phyloP scores from a whole-genome alignment of 2,113 vertebrate species.

The Tychaedon coryphoeus region DNA sequence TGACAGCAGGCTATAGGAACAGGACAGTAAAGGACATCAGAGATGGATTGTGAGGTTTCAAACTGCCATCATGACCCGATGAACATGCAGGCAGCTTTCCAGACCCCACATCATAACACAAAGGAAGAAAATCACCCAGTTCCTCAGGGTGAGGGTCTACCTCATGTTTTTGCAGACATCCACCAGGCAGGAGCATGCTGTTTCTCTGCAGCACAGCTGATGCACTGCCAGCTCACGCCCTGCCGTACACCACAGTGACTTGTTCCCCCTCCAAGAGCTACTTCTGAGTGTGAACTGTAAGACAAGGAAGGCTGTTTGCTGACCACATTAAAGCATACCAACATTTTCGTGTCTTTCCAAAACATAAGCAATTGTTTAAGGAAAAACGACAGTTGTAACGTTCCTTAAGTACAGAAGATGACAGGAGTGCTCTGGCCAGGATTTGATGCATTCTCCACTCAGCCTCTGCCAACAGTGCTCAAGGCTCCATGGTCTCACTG shows the following conservation, averaged over 20 bases:
- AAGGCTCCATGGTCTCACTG: background rate
- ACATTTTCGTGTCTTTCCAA: background rate
- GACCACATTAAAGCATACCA: background rate
- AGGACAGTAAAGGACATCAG: background rate
- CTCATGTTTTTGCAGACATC: background rate
- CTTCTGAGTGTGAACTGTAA: background rate
- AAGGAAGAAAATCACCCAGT: background rate
- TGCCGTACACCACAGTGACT: background rate
- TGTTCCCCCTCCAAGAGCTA: background rate
- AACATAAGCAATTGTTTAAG: background rate
- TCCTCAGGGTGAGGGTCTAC: background rate
- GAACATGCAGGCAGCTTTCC: background rate
- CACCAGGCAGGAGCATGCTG: background rate
- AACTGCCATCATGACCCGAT: background rate
- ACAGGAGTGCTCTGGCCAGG: background rate
- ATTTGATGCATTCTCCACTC: background rate
- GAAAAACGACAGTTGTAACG: background rate
- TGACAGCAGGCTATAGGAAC: background rate
- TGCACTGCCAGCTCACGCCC: background rate
- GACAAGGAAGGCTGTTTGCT: background rate
- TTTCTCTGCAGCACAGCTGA: accelerated
- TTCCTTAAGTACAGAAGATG: background rate
- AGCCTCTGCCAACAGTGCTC: background rate
- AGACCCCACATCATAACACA: background rate
- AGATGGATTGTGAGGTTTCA: background rate